Evolutionary conservation across 1,140 invertebrate species (phyloP).

Genomic region (Chlorops oryzae): DNA sequence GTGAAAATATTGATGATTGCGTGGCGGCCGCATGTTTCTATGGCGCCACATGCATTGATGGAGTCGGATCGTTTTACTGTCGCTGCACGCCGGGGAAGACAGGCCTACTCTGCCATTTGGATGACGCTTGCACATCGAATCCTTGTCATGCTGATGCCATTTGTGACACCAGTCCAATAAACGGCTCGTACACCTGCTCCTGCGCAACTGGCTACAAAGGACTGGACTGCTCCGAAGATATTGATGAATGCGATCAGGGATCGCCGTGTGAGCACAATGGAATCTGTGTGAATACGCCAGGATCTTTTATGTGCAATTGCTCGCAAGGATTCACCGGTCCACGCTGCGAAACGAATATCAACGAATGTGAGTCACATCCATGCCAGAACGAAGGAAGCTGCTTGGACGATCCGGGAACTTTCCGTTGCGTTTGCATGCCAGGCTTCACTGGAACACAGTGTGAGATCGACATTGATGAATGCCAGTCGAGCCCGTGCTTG

Average conservation of each 20-base stretch:
- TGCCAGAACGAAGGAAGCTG: conserved; percentile 92
- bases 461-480: conserved; percentile 88
- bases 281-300: conserved; percentile 90
- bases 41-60: conserved; percentile 92
- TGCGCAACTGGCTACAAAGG: conserved; percentile 89
- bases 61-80: conserved; percentile 91
- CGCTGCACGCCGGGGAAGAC: conserved; percentile 93
- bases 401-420: conserved; percentile 88
- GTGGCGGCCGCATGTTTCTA: conserved; percentile 90
- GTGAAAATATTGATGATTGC: conserved; percentile 91
- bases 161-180: conserved; percentile 92
- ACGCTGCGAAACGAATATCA: conserved; percentile 85
- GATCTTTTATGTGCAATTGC: conserved; percentile 88
- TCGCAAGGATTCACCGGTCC: conserved; percentile 87
- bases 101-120: conserved; percentile 87
- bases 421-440: conserved; percentile 94
- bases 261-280: conserved; percentile 89
- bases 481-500: conserved; percentile 77
- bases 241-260: conserved; percentile 92
- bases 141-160: conserved; percentile 90
- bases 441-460: conserved; percentile 88
- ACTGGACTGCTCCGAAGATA: conserved; percentile 85
- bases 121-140: conserved; percentile 94
- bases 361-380: conserved; percentile 91
- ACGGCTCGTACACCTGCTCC: conserved; percentile 88